Base-by-base conservation (phyloP, 2,797 vertebrate genomes). In the Eutrigla gurnardus region DNA sequence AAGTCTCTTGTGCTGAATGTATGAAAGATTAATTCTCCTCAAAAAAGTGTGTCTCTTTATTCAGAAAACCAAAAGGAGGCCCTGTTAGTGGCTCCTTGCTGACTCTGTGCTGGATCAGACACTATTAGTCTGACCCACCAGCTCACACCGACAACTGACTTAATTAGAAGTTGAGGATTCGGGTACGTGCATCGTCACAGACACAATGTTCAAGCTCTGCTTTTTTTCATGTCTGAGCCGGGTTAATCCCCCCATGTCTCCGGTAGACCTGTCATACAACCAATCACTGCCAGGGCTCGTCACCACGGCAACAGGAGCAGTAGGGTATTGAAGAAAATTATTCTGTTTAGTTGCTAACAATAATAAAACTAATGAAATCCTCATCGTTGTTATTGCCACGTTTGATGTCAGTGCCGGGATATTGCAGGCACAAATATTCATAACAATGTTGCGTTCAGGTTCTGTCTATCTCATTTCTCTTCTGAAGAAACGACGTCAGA, bases 11-110 rank as follows among this genome's bases (percentile, higher is more conserved):
- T 91, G 89, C 85, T 86, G 85, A 92, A 89, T 76, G 78, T 90
- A 93, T 95, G 80, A 94, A 95, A 93, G 92, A 95, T 94, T 94
- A 47, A 93, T 94, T 89, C 88, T 86, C 70, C 91, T 77, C 25
- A 25, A 25, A 25, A 82, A 88, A 93, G 87, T 84, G 85, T 86
- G 83, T 75, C 80, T 89, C 74, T 91, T 88, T 91, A 86, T 87
- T 79, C 81, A 75, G 76, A 65, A 84, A 81, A 72, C 73, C 42
- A 72, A 85, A 66, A 81, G 52, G 35, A 78, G 64, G 83, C 74
- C 73, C 78, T 82, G 74, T 86, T 83, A 73, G 83, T 74, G 70
- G 73, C 77, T 86, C 81, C 74, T 85, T 54, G 70, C 77, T 65
- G 80, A 75, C 80, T 82, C 77, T 62, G 64, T n/a, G 64, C 71